phyloP scores from a whole-genome alignment of 2,888 invertebrate species.

The Plebejus argus region DNA sequence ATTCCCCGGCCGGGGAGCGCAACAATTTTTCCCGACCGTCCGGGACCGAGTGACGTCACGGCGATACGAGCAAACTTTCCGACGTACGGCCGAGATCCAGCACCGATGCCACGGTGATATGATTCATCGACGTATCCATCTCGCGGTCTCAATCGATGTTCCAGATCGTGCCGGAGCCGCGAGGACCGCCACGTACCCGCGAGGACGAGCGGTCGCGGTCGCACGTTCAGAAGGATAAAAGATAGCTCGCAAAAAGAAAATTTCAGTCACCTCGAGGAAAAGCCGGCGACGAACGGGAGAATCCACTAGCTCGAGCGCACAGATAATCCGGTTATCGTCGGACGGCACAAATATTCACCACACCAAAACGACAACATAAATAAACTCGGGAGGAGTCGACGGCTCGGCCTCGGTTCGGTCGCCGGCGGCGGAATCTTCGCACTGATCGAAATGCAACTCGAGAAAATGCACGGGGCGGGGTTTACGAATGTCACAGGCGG shows the following conservation, averaged over 20 bases:
- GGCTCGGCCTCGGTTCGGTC: conserved; percentile 57
- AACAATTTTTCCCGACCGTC: conserved; percentile 43
- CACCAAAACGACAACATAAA: conserved; percentile 81
- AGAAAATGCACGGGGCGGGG: conserved; percentile 79
- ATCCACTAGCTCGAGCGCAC: conserved; percentile 76
- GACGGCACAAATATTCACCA: conserved; percentile 79
- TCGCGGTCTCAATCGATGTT: conserved; percentile 52
- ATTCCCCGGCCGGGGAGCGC: conserved; percentile 35
- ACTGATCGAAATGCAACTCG: conserved; percentile 71
- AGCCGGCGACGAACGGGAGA: conserved; percentile 70
- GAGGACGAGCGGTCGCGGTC: conserved; percentile 45
- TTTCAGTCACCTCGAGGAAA: conserved; percentile 70
- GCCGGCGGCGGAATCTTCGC: conserved; percentile 65
- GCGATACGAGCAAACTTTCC: conserved; percentile 27
- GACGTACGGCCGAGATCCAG: background rate
- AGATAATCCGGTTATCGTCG: conserved; percentile 79
- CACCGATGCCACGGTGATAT: conserved; percentile 21
- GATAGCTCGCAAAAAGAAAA: conserved; percentile 53
- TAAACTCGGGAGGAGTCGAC: conserved; percentile 70
- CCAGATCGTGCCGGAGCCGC: conserved; percentile 56
- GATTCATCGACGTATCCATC: conserved; percentile 10
- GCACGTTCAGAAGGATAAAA: conserved; percentile 53
- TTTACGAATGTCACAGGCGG: conserved; percentile 77
- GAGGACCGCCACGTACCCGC: conserved; percentile 72
- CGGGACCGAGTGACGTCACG: conserved; percentile 55